Conservation (phyloP, 2,797 vertebrate species). For the Tokudaia muenninki region DNA sequence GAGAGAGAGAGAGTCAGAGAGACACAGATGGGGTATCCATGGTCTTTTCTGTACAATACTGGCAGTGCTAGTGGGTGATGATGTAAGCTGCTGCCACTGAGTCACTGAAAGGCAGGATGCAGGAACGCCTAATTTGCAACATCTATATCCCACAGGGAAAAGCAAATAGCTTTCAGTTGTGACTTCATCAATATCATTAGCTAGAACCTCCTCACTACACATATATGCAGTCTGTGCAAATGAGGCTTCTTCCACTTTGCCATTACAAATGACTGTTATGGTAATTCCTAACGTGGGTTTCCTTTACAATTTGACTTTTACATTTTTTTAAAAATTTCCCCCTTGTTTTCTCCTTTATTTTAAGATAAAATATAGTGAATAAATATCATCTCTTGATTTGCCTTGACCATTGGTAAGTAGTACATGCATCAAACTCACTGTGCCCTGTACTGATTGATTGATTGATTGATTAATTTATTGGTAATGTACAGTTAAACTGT, state of each 20-base stretch:
- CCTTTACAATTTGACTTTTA: background rate
- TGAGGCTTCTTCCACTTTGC: background rate
- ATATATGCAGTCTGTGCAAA: background rate
- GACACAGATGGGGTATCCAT: background rate
- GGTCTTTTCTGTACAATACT: background rate
- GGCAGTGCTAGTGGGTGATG: background rate
- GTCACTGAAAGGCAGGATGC: background rate
- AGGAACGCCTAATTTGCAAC: background rate
- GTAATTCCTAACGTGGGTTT: background rate
- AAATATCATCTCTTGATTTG: background rate
- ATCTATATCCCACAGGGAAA: conserved; percentile 42
- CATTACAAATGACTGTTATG: background rate
- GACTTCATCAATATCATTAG: conserved; percentile 22
- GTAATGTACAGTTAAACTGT: background rate
- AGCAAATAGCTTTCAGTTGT: conserved; percentile 15
- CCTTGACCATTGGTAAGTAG: background rate
- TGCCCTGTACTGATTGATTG: background rate
- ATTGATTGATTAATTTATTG: too few relatives aligned
- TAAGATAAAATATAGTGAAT: background rate
- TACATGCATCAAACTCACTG: background rate
- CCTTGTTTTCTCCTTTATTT: conserved; percentile 11
- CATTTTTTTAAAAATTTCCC: background rate
- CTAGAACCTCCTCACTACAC: conserved; percentile 30
- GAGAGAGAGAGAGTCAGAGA: background rate
- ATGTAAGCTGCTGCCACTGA: background rate